phyloP scores from a whole-genome alignment of 2,888 invertebrate genomes.

The Amblyjoppa proteus region DNA sequence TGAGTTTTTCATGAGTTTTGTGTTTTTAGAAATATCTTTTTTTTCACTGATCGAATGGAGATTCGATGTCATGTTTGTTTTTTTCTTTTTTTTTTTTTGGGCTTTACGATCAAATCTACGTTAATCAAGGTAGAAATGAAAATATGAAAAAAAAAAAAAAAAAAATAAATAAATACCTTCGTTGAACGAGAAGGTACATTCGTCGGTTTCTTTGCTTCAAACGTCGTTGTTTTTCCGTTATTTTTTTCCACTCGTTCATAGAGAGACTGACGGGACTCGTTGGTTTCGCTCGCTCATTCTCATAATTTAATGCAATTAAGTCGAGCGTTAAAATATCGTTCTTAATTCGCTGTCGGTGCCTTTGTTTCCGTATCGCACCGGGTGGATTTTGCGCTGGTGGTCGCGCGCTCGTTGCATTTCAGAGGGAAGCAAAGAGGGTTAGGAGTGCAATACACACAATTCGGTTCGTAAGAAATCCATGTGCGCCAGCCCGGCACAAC shows the following conservation, averaged over 20 bases:
- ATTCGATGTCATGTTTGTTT: not conserved
- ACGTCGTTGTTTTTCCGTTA: conserved; percentile 58
- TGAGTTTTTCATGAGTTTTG: not conserved
- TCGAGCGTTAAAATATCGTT: conserved; percentile 81
- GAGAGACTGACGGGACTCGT: conserved; percentile 58
- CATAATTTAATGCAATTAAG: conserved; percentile 79
- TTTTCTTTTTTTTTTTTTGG: not conserved
- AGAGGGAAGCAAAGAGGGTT: conserved; percentile 45
- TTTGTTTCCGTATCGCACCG: conserved; percentile 74
- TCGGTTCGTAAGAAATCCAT: conserved; percentile 72
- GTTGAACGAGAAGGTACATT: conserved; percentile 61
- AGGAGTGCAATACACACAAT: conserved; percentile 67
- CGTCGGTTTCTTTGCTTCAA: conserved; percentile 61
- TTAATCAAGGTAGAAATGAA: conserved; percentile 32
- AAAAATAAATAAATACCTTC: conserved; percentile 29
- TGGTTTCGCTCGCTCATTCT: conserved; percentile 64
- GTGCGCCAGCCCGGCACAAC: conserved; percentile 50
- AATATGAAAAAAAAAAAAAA: conserved; percentile 19
- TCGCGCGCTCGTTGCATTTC: conserved; percentile 64
- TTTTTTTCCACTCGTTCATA: conserved; percentile 42
- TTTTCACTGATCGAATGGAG: not conserved
- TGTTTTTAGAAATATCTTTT: not conserved
- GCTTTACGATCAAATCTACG: conserved; percentile 21
- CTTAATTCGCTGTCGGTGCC: conserved; percentile 78
- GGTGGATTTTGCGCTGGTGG: conserved; percentile 58